Conservation (phyloP, 2,113 vertebrate species). For the Gila orcuttii region DNA sequence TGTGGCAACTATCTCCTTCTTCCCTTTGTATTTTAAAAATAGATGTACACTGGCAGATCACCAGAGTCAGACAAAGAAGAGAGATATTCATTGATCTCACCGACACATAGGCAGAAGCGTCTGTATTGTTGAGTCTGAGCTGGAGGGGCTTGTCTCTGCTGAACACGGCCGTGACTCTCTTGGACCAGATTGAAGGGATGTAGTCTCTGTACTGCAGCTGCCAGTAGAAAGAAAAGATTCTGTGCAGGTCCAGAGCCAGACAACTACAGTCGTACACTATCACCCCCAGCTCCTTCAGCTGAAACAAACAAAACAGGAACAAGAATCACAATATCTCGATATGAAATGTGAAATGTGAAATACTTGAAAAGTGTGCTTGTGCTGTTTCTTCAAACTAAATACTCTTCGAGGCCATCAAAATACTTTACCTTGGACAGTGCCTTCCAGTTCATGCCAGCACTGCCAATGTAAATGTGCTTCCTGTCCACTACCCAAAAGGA, state of each 20-base stretch:
- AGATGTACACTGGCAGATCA: background rate
- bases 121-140: constrained; percentile 83
- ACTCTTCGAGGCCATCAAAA: background rate
- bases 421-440: constrained; percentile 85
- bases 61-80: background rate
- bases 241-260: constrained; percentile 92
- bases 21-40: background rate
- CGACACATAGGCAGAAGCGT: constrained; percentile 87
- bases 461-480: constrained; percentile 93
- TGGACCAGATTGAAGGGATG: constrained; percentile 86
- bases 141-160: constrained; percentile 81
- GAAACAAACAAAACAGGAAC: constrained; percentile 60
- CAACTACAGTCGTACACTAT: constrained; percentile 95
- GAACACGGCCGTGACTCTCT: constrained; percentile 87
- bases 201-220: constrained; percentile 78
- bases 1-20: background rate
- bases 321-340: constrained; percentile 17
- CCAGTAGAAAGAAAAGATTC: constrained; percentile 88
- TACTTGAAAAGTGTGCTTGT: constrained; percentile 5
- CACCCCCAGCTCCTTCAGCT: constrained; percentile 95
- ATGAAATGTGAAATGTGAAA: background rate
- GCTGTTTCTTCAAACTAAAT: too few species aligned
- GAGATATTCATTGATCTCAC: constrained; percentile 75
- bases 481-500: constrained; percentile 98
- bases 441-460: constrained; percentile 90